Evolutionary conservation across 2,113 vertebrate genomes (phyloP).

Genomic region (Solenodon paradoxus): DNA sequence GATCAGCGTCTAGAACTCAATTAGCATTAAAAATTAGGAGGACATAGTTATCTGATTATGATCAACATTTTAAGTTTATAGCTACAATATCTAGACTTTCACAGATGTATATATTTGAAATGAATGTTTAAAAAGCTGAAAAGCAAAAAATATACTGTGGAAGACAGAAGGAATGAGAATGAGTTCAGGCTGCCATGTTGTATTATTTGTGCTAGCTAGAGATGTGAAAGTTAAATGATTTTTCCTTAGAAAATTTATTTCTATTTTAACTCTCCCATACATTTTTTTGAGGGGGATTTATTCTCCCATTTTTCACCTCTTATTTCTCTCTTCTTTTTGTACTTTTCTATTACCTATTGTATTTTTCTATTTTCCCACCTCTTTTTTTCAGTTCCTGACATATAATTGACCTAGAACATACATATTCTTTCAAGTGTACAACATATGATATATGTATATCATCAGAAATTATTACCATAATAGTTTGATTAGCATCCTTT

Average conservation of each 20-base stretch:
- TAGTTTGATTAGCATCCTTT: too few species aligned
- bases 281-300: neutral
- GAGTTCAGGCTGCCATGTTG: neutral
- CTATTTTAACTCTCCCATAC: neutral
- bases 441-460: too few species aligned
- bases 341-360: neutral
- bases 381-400: too few species aligned
- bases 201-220: neutral
- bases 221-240: neutral
- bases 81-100: neutral
- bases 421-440: too few species aligned
- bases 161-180: fast-evolving
- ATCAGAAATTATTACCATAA: too few species aligned
- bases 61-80: neutral
- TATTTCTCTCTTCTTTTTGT: neutral
- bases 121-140: too few species aligned
- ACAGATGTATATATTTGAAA: neutral
- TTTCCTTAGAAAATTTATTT: neutral
- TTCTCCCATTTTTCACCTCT: neutral
- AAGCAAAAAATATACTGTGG: neutral
- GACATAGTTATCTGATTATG: neutral
- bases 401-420: too few species aligned
- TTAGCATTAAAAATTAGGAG: neutral
- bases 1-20: neutral
- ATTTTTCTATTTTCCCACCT: too few species aligned